phyloP scores from a whole-genome alignment of 2,797 vertebrate species.

The Botia kubotai region DNA sequence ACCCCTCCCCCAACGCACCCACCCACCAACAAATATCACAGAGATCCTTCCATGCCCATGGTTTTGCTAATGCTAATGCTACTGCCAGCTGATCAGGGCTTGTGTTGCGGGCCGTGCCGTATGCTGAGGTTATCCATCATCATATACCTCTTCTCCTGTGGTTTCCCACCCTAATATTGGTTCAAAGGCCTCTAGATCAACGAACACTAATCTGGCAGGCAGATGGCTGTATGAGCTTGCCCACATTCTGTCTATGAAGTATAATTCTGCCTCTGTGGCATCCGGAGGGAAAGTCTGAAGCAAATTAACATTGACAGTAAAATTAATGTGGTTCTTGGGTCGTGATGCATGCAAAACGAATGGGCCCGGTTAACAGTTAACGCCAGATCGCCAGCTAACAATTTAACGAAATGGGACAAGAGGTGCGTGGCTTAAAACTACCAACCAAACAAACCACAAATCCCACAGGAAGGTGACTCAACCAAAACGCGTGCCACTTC shows the following conservation, averaged over 20 bases:
- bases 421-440: not conserved
- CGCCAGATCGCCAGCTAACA: not conserved
- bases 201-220: slow-evolving; percentile 2
- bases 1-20: slow-evolving; percentile 53
- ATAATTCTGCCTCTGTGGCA: not conserved
- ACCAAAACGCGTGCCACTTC: not conserved
- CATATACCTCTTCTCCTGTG: not conserved
- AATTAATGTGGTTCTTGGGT: not conserved
- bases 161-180: slow-evolving; percentile 16
- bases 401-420: slow-evolving; percentile 4
- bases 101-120: not conserved
- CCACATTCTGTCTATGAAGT: not conserved
- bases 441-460: slow-evolving; percentile 1
- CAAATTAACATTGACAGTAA: not conserved
- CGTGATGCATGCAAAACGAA: not conserved
- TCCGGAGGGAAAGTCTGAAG: not conserved
- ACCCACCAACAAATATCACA: slow-evolving; percentile 51
- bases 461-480: slow-evolving; percentile 15
- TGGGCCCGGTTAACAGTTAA: not conserved
- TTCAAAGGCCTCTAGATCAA: slow-evolving; percentile 15
- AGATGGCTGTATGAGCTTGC: not conserved
- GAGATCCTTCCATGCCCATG: slow-evolving; percentile 15
- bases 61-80: slow-evolving; percentile 47
- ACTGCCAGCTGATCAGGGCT: slow-evolving; percentile 52
- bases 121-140: slow-evolving; percentile 33